Evolutionary conservation across 2,113 vertebrate genomes (phyloP).

Genomic region (Formicarius rufipectus): DNA sequence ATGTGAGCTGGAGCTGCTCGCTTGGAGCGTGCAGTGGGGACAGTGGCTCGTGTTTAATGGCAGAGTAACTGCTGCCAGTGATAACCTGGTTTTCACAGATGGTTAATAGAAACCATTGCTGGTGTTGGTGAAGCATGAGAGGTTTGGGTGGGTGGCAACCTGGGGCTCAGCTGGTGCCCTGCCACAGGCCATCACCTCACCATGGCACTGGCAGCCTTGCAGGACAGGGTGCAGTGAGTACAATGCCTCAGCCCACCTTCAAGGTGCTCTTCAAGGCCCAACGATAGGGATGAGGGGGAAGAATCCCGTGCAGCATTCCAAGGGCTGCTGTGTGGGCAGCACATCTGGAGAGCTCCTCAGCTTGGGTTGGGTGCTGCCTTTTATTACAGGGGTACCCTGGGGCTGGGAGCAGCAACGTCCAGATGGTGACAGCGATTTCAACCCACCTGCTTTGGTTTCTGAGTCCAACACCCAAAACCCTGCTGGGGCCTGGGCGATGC

Average conservation of each 20-base stretch:
- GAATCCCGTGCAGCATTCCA: neutral
- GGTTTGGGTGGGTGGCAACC: neutral
- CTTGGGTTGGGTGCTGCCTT: neutral
- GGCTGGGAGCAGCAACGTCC: accelerated
- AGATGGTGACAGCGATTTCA: accelerated
- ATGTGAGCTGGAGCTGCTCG: accelerated
- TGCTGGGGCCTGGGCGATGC: neutral
- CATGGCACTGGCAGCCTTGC: neutral
- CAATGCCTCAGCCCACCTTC: neutral
- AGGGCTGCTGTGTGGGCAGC: accelerated
- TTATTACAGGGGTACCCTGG: neutral
- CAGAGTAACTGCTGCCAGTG: neutral
- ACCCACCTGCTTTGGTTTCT: neutral
- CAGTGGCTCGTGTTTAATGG: accelerated
- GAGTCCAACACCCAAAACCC: neutral
- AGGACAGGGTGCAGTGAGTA: neutral
- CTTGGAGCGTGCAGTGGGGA: accelerated
- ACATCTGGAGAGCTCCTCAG: neutral
- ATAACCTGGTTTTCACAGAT: neutral
- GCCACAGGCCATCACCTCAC: neutral
- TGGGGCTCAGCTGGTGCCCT: neutral
- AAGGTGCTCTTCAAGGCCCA: neutral
- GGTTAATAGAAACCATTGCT: neutral
- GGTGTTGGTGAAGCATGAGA: neutral
- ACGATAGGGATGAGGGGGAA: neutral